These are phyloP conservation scores for Helicolenus hilgendorfi DNA, from an alignment of 2,797 vertebrate genomes.

Conservation along the genomic window DNA sequence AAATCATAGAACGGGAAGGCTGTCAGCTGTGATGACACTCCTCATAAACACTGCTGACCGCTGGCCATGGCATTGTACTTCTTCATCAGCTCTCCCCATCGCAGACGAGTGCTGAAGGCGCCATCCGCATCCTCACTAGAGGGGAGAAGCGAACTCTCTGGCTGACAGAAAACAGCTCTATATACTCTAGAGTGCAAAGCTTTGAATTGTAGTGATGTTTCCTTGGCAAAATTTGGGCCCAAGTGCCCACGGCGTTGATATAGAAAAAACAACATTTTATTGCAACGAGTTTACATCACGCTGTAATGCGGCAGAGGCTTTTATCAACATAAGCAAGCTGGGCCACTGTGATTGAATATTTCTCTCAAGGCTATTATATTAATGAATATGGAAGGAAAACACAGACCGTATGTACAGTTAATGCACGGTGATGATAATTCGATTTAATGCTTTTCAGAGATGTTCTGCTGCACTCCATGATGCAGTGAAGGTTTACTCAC, in stretches of 20 bases:
- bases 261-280: slow-evolving; percentile 71
- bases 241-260: slow-evolving; percentile 59
- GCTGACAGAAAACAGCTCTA: slow-evolving; percentile 46
- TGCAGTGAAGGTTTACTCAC: neutral
- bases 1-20: slow-evolving; percentile 81
- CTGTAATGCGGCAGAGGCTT: slow-evolving; percentile 68
- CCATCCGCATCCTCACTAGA: slow-evolving; percentile 46
- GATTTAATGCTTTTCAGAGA: slow-evolving; percentile 62
- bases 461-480: slow-evolving; percentile 5
- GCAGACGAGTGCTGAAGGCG: slow-evolving; percentile 66
- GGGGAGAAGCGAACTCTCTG: slow-evolving; percentile 19
- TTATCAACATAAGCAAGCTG: slow-evolving; percentile 76
- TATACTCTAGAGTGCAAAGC: slow-evolving; percentile 43
- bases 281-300: slow-evolving; percentile 83
- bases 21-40: slow-evolving; percentile 82
- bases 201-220: slow-evolving; percentile 72
- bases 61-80: slow-evolving; percentile 79
- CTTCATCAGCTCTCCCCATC: slow-evolving; percentile 78
- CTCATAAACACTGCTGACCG: slow-evolving; percentile 88
- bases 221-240: slow-evolving; percentile 61
- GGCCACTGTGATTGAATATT: slow-evolving; percentile 71
- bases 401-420: slow-evolving; percentile 48
- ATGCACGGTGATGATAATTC: slow-evolving; percentile 57
- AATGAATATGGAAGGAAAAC: slow-evolving; percentile 72
- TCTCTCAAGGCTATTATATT: slow-evolving; percentile 77